A percentile compares a stretch with the other conserved stretches of the same genome.
Evolutionary conservation across 2,888 invertebrate genomes (phyloP).

Genomic region (Microctonus hyperodae): DNA sequence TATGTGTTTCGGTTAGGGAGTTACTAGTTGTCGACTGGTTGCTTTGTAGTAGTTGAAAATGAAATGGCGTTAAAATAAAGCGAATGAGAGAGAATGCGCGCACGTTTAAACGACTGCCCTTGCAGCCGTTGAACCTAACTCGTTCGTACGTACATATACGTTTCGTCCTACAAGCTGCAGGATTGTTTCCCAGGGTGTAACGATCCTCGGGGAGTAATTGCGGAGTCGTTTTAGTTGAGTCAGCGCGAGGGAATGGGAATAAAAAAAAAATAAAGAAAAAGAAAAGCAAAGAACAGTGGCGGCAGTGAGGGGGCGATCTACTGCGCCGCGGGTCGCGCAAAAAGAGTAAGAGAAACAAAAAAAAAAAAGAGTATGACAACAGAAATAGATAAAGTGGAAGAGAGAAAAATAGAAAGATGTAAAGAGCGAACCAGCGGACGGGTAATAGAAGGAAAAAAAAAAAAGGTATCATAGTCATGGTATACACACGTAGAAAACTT

Average conservation of each 20-base stretch:
- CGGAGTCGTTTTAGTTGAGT: constrained; percentile 56
- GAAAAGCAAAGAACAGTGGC: constrained; percentile 32
- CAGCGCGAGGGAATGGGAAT: constrained; percentile 49
- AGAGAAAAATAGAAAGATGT: too few relatives aligned
- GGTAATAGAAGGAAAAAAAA: constrained; percentile 20
- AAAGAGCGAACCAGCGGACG: constrained; percentile 23
- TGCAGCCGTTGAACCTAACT: constrained; percentile 27
- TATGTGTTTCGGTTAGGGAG: not conserved
- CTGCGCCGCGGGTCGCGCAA: constrained; percentile 36
- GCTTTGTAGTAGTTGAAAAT: constrained; percentile 18
- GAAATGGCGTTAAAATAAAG: constrained; percentile 28
- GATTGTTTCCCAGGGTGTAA: constrained; percentile 57
- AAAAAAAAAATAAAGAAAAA: constrained; percentile 31
- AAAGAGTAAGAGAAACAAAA: constrained; percentile 15
- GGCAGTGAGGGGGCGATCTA: constrained; percentile 24
- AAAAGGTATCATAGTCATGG: constrained; percentile 6
- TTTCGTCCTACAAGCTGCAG: constrained; percentile 43
- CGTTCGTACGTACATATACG: constrained; percentile 34
- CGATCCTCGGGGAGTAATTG: constrained; percentile 59
- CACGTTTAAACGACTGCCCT: constrained; percentile 23
- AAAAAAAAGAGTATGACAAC: constrained; percentile 23
- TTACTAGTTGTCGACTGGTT: not conserved
- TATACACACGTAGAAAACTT: constrained; percentile 7
- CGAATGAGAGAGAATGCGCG: constrained; percentile 1
- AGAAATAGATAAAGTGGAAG: constrained; percentile 26